Base-by-base conservation (phyloP, 1,140 invertebrate genomes). In the Acromyrmex heyeri region DNA sequence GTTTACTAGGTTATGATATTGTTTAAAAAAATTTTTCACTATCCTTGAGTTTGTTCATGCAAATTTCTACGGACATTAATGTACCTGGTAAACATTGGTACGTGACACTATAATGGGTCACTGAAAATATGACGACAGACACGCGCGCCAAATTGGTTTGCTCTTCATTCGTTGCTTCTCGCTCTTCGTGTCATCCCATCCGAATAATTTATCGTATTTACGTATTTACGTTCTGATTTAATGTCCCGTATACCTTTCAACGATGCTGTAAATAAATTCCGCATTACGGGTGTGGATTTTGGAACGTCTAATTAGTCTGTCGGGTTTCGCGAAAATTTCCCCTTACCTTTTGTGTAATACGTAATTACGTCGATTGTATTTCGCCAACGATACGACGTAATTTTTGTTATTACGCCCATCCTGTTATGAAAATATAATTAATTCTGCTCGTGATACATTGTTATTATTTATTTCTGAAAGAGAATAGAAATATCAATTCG, bases 61-160 rank as follows among this genome's bases (percentile, higher is more conserved):
- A 73, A 75, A 83, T 83, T 83, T 83, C 8, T 57, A 61, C 18
- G 24, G 24, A 62, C 55, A 62, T 83, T 75, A 83, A 83, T 83
- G 27, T 83, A 62, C 55, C 38, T 24, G 24, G 55, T 75, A 83
- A 83, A 83, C 79, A 82, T 82, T 18, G 67, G 65, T 73, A 75
- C 55, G 55, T 61, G 67, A 73, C 79, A 48, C 55, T 50, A 50
- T 83, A 83, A 75, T 83, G 14, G 69, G 38, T 50, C 55, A 50
- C 55, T 75, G 59, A 82, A 82, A 73, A 73, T 82, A 83, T 83
- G 27, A 50, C 21, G 21, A 61, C 69, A 48, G 38, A 83, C 18
- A 44, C 48, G 34, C 48, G 18, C 24, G 21, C 57, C 34, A 61
- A 82, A 83, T 73, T 82, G 79, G 55, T 73, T 82, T 82, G 77